A percentile compares a stretch with the other conserved stretches of the same genome.
Evolutionary conservation across 1,140 invertebrate species (phyloP).

Genomic region (Panulirus ornatus): DNA sequence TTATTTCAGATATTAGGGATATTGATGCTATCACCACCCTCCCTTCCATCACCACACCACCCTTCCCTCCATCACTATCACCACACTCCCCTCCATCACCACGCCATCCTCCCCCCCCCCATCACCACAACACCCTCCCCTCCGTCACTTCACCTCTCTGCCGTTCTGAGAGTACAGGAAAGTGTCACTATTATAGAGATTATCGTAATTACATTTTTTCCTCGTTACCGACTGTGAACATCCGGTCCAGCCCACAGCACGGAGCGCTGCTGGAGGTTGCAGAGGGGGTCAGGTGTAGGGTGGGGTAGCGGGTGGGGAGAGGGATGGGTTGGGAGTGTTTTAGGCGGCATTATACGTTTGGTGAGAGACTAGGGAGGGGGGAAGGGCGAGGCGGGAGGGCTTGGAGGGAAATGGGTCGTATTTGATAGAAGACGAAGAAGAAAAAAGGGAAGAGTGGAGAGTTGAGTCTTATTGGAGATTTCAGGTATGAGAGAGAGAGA

Average conservation of each 20-base stretch:
- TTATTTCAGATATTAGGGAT: no score
- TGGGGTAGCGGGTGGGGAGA: background rate
- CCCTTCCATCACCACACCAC: background rate
- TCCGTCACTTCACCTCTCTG: background rate
- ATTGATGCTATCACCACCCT: background rate
- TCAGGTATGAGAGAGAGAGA: background rate
- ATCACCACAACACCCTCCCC: background rate
- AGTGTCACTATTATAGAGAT: constrained; percentile 33
- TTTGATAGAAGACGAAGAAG: background rate
- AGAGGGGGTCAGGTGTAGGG: background rate
- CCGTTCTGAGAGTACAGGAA: constrained; percentile 33
- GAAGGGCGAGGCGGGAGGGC: background rate
- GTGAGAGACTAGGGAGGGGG: background rate
- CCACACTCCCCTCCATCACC: background rate
- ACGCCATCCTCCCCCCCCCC: background rate
- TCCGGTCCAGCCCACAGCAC: no score
- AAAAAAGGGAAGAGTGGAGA: background rate
- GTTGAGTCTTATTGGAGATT: no score
- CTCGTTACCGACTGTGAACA: constrained; percentile 19
- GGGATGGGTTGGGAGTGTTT: no score
- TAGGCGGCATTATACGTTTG: no score
- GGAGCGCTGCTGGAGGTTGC: background rate
- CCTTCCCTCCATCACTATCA: background rate
- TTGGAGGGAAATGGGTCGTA: background rate
- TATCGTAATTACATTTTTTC: constrained; percentile 36